These are phyloP conservation scores for Scomber japonicus DNA, from an alignment of 2,113 vertebrate genomes.

Conservation along the genomic window DNA sequence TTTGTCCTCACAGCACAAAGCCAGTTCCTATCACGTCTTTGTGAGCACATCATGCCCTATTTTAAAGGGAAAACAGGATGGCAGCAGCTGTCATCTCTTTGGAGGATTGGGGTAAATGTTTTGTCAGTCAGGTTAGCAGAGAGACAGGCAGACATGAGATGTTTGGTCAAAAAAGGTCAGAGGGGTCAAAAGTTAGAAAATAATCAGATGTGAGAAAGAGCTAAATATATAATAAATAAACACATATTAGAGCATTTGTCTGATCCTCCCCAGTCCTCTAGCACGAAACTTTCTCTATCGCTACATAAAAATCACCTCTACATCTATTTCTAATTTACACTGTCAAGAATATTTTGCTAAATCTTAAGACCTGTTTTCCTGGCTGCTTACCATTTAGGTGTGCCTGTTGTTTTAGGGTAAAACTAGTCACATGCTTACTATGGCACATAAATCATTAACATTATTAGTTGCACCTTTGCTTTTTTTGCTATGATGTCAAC, in stretches of 20 bases:
- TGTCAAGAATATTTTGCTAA: too few species aligned
- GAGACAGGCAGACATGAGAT: not conserved
- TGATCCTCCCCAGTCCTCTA: not conserved
- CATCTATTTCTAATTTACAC: too few species aligned
- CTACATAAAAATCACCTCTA: too few species aligned
- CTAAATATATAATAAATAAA: not conserved
- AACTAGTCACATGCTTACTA: too few species aligned
- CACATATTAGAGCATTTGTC: not conserved
- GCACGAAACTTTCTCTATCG: not conserved
- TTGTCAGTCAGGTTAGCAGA: constrained; percentile 35
- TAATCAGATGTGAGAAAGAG: not conserved
- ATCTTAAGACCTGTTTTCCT: too few species aligned
- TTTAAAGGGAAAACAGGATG: constrained; percentile 45
- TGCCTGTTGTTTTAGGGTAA: too few species aligned
- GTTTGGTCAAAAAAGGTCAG: constrained; percentile 8
- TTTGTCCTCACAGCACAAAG: constrained; percentile 59
- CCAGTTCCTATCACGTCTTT: constrained; percentile 27
- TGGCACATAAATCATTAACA: too few species aligned
- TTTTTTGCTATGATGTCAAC: too few species aligned
- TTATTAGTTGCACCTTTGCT: too few species aligned
- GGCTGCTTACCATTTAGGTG: too few species aligned
- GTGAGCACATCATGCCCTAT: constrained; percentile 44
- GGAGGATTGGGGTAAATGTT: constrained; percentile 50
- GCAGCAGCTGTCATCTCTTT: constrained; percentile 57
- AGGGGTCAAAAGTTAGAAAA: constrained; percentile 19